Base-by-base conservation (phyloP, 2,888 invertebrate species). In the Habroteleia sp. region DNA sequence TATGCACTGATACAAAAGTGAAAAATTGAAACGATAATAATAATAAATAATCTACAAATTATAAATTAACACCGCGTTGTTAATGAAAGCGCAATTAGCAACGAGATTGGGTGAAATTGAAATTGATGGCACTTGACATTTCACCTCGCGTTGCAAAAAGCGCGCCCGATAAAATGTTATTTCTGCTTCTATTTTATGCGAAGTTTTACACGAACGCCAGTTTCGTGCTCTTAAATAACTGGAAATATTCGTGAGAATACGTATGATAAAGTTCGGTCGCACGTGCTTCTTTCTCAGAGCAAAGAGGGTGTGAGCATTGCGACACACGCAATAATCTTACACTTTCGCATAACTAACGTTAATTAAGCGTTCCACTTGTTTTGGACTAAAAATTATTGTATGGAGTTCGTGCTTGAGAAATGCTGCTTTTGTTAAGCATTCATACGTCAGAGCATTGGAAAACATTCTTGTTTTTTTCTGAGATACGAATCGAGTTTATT, bases 271-370 rank as follows among this genome's bases (percentile, higher is more conserved):
- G 48, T 56, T 48, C 39, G 62, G 75, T 76, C 72, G 37, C 75
- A 72, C 71, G 75, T 72, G 72, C 56, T 72, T 75, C 54, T 74
- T 69, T 69, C 68, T 37, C 48, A 44, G 31, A 62, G 31, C 50
- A 76, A 69, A 56, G 35, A 50, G 48, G 37, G 10, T 10, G 25
- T 17, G 20, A 13, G 41, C 23, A 16, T 68, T 76, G 62, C 68
- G 50, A 68, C 42, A 72, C 68, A 68, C 39, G 48, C 48, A 54
- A 62, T 44, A 63, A 62, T 68, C 56, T 68, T 63, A 60, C 31
- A 54, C 71, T 25, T 66, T 35, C 48, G 50, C 27, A 60, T 35
- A 46, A 52, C 31, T 29, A 25, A 41, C 60, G 42, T 56, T 74
- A 74, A 71, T 77, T 74, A 56, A 39, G 25, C 33, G 56, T 65